Conservation (phyloP, 2,113 vertebrate species). For the Carassius carassius region DNA sequence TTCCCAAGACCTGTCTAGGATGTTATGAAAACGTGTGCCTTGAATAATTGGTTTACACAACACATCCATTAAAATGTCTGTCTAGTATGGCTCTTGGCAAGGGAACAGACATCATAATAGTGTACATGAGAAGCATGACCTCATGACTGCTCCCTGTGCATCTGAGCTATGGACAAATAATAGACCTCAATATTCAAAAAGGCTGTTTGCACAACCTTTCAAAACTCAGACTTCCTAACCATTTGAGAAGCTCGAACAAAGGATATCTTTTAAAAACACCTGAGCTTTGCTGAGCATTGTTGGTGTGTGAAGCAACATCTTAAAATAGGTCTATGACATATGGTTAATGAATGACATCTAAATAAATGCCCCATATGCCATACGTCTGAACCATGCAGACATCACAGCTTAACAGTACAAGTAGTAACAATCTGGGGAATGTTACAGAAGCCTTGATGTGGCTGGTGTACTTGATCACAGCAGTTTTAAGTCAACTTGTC, state of each 20-base stretch:
- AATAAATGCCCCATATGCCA: constrained; percentile 4
- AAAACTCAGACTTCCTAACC: neutral
- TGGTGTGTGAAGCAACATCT: constrained; percentile 20
- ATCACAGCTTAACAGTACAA: constrained; percentile 34
- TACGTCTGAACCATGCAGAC: constrained; percentile 38
- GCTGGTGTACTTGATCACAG: neutral
- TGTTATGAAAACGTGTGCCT: constrained; percentile 47
- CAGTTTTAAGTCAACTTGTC: neutral
- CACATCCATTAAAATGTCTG: constrained; percentile 70
- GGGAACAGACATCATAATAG: constrained; percentile 60
- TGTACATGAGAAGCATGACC: constrained; percentile 62
- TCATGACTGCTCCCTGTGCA: constrained; percentile 55
- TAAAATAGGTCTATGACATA: constrained; percentile 21
- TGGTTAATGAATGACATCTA: constrained; percentile 28
- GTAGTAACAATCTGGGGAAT: constrained; percentile 11
- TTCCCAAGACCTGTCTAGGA: constrained; percentile 17
- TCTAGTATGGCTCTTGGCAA: constrained; percentile 69
- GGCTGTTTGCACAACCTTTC: constrained; percentile 41
- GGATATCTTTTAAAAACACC: constrained; percentile 5
- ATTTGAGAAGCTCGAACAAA: constrained; percentile 44
- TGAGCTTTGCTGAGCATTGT: constrained; percentile 32
- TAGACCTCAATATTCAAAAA: constrained; percentile 65
- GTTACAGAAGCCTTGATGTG: neutral
- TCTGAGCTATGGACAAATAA: constrained; percentile 70
- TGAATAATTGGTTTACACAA: constrained; percentile 75